phyloP scores from a whole-genome alignment of 2,888 invertebrate genomes.

The Anthoptus insignis region DNA sequence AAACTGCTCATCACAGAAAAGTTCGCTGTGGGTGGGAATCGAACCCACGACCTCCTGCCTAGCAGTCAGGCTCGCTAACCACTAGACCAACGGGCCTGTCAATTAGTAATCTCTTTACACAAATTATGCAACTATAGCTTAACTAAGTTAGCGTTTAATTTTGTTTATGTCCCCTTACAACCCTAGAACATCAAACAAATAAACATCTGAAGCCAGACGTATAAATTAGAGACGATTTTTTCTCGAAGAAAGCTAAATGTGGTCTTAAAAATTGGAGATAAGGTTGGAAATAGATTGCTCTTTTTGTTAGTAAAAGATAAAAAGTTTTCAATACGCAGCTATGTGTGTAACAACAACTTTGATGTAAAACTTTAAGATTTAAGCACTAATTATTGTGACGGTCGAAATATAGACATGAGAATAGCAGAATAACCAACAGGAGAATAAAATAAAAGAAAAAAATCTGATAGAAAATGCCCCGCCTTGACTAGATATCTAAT shows the following conservation, averaged over 20 bases:
- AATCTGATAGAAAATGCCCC: too few relatives aligned
- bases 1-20: too few relatives aligned
- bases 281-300: slow-evolving; percentile 11
- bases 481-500: too few relatives aligned
- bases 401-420: slow-evolving; percentile 11
- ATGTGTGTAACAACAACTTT: slow-evolving; percentile 69
- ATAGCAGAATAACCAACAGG: too few relatives aligned
- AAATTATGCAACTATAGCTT: slow-evolving; percentile 4
- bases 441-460: too few relatives aligned
- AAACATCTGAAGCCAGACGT: slow-evolving; percentile 59
- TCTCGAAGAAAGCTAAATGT: not conserved
- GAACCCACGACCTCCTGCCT: too few relatives aligned
- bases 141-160: not conserved
- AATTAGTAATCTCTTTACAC: slow-evolving; percentile 23
- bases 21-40: too few relatives aligned
- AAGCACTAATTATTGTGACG: slow-evolving; percentile 52
- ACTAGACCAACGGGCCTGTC: too few relatives aligned
- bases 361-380: too few relatives aligned
- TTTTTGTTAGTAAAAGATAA: slow-evolving; percentile 46
- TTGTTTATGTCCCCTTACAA: slow-evolving; percentile 22
- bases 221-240: slow-evolving; percentile 68
- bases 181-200: slow-evolving; percentile 21
- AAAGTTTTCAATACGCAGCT: slow-evolving; percentile 67
- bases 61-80: too few relatives aligned
- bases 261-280: slow-evolving; percentile 43